Conservation (phyloP, 2,113 vertebrate species). For the Thymallus thymallus region DNA sequence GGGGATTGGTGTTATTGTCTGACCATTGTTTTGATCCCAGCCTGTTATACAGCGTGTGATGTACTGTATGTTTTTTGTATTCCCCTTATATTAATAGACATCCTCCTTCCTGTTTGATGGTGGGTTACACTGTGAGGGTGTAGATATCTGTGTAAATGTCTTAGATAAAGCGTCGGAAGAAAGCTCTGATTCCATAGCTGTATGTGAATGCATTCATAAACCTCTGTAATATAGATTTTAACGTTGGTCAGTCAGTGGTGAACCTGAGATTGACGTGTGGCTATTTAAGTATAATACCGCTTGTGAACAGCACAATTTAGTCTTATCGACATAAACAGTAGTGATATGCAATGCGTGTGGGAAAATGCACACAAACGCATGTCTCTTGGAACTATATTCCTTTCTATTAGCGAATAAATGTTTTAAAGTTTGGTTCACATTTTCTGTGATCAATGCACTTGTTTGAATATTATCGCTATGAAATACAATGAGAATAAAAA, state of each 20-base stretch:
- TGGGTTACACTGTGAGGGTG: slow-evolving; percentile 13
- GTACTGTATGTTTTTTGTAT: neutral
- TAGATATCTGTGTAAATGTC: slow-evolving; percentile 3
- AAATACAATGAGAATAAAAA: slow-evolving; percentile 53
- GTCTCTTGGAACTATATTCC: slow-evolving; percentile 48
- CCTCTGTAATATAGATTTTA: slow-evolving; percentile 39
- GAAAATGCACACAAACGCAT: slow-evolving; percentile 50
- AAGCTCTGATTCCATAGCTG: neutral
- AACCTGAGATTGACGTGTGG: slow-evolving; percentile 30
- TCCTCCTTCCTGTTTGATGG: slow-evolving; percentile 2
- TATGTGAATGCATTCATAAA: slow-evolving; percentile 34
- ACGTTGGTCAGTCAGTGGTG: slow-evolving; percentile 6
- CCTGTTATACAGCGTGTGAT: neutral
- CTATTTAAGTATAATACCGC: slow-evolving; percentile 21
- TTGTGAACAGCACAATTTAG: slow-evolving; percentile 43
- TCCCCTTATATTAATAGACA: neutral
- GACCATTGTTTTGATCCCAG: neutral
- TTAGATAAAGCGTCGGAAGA: neutral
- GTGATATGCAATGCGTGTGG: slow-evolving; percentile 36
- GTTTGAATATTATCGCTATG: slow-evolving; percentile 49
- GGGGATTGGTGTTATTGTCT: neutral
- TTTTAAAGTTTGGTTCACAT: slow-evolving; percentile 48
- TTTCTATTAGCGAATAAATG: slow-evolving; percentile 36
- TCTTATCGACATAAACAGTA: slow-evolving; percentile 31
- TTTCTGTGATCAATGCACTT: slow-evolving; percentile 55